phyloP scores from a whole-genome alignment of 2,797 vertebrate genomes.

The Chromis chromis region DNA sequence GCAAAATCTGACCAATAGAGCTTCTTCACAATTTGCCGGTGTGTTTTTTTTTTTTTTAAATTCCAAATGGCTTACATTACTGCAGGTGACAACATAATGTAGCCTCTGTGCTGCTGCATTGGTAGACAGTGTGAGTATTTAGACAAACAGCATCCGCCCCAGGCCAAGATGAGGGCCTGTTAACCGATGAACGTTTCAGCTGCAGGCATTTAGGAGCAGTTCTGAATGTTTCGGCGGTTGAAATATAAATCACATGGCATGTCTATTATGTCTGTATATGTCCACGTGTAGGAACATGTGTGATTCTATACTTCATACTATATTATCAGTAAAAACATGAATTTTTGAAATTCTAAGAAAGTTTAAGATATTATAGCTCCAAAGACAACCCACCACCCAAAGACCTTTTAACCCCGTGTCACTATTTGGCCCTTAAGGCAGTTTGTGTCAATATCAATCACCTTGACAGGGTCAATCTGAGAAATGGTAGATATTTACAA shows the following conservation, averaged over 20 bases:
- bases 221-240: conserved; percentile 4
- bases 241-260: neutral
- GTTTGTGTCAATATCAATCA: conserved; percentile 55
- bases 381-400: neutral
- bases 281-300: neutral
- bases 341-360: neutral
- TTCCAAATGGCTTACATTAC: conserved; percentile 7
- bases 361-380: neutral
- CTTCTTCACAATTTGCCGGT: neutral
- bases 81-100: conserved; percentile 36
- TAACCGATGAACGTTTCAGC: conserved; percentile 34
- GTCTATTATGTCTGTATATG: conserved; percentile 10
- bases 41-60: conserved; percentile 22
- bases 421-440: conserved; percentile 26
- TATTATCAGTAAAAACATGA: neutral
- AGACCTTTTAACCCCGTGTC: conserved; percentile 3
- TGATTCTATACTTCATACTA: neutral
- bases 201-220: conserved; percentile 38
- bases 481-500: conserved; percentile 56
- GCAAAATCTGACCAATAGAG: conserved; percentile 9
- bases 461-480: conserved; percentile 59
- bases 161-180: conserved; percentile 28
- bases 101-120: conserved; percentile 29
- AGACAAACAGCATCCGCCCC: conserved; percentile 35
- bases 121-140: conserved; percentile 33